Percentiles rank a stretch among this genome's conserved stretches.
These are phyloP conservation scores for Aegypius monachus DNA, from an alignment of 2,113 vertebrate species.

Conservation along the genomic window DNA sequence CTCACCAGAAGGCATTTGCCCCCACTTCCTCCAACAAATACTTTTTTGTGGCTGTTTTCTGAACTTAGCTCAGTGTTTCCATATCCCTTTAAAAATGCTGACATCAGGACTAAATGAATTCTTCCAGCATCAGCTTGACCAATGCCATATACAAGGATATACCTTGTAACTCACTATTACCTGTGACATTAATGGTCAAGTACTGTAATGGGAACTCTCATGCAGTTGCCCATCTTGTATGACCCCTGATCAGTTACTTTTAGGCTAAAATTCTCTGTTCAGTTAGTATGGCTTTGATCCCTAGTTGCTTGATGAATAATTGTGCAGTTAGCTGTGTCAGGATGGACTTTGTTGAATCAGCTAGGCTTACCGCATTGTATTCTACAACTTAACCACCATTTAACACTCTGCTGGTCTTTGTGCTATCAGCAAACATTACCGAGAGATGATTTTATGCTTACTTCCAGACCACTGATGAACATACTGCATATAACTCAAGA, in stretches of 20 bases:
- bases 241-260: not conserved
- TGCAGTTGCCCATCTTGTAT: not conserved
- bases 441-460: not conserved
- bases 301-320: not conserved
- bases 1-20: not conserved
- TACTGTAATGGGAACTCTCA: not conserved
- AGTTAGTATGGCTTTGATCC: not conserved
- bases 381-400: not conserved
- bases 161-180: not conserved
- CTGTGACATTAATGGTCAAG: not conserved
- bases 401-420: not conserved
- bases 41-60: not conserved
- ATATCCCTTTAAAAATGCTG: conserved; percentile 16
- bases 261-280: not conserved
- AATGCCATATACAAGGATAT: not conserved
- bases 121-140: not conserved
- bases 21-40: conserved; percentile 7
- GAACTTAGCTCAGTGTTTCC: conserved; percentile 37
- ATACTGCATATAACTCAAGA: not conserved
- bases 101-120: not conserved
- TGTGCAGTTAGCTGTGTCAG: not conserved
- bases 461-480: not conserved
- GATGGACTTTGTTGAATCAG: not conserved
- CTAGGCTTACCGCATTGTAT: not conserved
- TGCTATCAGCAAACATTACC: not conserved